Evolutionary conservation across 1,140 invertebrate genomes (phyloP), one percentile per base, ranked within the genome.

Genomic region (Bombus superbus): DNA sequence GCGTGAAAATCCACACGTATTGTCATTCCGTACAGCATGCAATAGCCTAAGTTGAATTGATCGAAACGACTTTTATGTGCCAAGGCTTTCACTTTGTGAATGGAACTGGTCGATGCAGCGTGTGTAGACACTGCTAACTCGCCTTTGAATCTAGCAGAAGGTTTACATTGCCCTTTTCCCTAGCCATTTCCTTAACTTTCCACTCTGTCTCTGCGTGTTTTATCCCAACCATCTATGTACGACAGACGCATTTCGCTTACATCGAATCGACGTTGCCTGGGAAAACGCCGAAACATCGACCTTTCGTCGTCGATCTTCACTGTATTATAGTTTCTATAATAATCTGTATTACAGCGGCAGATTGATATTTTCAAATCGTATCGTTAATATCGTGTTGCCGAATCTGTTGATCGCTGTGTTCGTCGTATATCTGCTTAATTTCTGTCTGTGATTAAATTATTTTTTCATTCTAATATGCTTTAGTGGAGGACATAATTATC

Each of bases 121-220:
- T 83, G 87, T 89, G 75, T 84, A 89, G 87, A 83, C 81, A 89
- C 77, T 83, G 73, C 62, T 86, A 89, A 83, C 88, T 83, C 75
- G 47, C 66, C 66, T 62, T 74, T 64, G 73, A 89, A 88, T 89
- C 83, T 80, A 69, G 77, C 59, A 71, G n/a, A 85, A 85, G 81
- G 81, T 89, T 88, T 74, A 62, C 62, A 69, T 10, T 78, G 25
- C 64, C 47, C 72, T 40, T 32, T 73, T 38, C 73, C 83, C 64
- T 32, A 38, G 4, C 68, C 38, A 66, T 71, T 82, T 53, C 81
- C 73, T 75, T 68, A 81, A 66, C 59, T n/a, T 53, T 22, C 18
- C 18, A 22, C 35, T 66, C 13, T 57, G 18, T 57, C 73, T 57
- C 64, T 59, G n/a, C 18, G 32, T 75, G 40, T 42, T 72, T 42